Evolutionary conservation across 2,113 vertebrate species (phyloP), one percentile per base, ranked within the genome.

Genomic region (Paratilapia polleni): DNA sequence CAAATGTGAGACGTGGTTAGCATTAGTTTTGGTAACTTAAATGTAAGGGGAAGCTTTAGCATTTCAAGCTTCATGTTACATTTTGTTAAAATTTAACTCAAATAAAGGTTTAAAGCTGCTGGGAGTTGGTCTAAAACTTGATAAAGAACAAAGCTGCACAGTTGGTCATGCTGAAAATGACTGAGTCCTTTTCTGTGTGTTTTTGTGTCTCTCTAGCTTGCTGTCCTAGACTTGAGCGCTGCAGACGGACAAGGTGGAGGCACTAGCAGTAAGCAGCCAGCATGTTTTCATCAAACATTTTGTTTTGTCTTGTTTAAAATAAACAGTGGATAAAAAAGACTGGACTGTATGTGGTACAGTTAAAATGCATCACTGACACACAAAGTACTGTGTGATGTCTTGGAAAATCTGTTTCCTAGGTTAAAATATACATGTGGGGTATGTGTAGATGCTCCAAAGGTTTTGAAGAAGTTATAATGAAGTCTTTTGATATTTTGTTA

Each of bases 171-270:
- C 43, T 47, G 43, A 47, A 47, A 47, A 13, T 47, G 43, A 60
- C 4, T 41, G 8, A 41, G 1, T 28, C 59, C n/a, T 52, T n/a
- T n/a, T n/a, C n/a, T n/a, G n/a, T n/a, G n/a, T n/a, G n/a, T n/a
- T n/a, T n/a, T n/a, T n/a, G n/a, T n/a, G n/a, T n/a, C n/a, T 89
- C 1, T 58, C 4, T 83, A 99, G 98, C 97, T 99, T 88, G 98
- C 98, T 98, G 98, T 97, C 95, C 97, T 99, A 97, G 98, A 98
- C 97, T 97, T 99, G 97, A 97, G 96, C 90, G 96, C 96, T 24
- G 96, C 89, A 43, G 96, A 99, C 94, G 96, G 96, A 88, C 97
- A 98, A 94, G 97, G 96, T 88, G 98, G 97, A 92, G 97, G 96
- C 80, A 95, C 96, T 82, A 98, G 96, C 92, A 97, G 98, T 99